phyloP scores from a whole-genome alignment of 2,113 vertebrate genomes.

The Paramormyrops kingsleyae region DNA sequence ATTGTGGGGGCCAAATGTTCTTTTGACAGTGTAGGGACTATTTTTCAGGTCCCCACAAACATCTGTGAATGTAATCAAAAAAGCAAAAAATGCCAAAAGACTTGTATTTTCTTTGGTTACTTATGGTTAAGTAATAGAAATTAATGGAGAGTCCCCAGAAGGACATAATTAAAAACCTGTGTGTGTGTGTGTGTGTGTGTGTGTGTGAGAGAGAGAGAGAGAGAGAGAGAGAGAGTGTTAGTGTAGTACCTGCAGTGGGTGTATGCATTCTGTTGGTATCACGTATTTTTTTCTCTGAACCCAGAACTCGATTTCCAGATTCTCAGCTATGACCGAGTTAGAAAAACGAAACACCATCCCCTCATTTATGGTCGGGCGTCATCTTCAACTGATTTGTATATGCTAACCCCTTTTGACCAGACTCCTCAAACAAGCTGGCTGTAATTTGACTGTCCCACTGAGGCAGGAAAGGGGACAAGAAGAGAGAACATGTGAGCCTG shows the following conservation, averaged over 20 bases:
- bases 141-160: no score
- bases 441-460: slow-evolving; percentile 29
- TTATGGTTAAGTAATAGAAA: no score
- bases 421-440: slow-evolving; percentile 11
- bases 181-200: not conserved
- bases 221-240: not conserved
- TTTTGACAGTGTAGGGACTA: no score
- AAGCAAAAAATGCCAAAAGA: no score
- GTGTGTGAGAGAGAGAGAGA: not conserved
- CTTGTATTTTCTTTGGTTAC: no score
- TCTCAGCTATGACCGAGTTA: not conserved
- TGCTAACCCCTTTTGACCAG: not conserved
- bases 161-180: not conserved
- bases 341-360: not conserved
- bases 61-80: no score
- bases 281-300: not conserved
- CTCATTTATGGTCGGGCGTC: not conserved
- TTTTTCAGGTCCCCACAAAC: no score
- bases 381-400: not conserved
- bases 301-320: not conserved
- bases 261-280: not conserved
- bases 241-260: not conserved
- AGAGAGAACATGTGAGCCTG: not conserved
- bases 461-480: not conserved
- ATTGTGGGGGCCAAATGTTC: no score